phyloP scores from a whole-genome alignment of 2,797 vertebrate species.

The Tarsius wallacei region DNA sequence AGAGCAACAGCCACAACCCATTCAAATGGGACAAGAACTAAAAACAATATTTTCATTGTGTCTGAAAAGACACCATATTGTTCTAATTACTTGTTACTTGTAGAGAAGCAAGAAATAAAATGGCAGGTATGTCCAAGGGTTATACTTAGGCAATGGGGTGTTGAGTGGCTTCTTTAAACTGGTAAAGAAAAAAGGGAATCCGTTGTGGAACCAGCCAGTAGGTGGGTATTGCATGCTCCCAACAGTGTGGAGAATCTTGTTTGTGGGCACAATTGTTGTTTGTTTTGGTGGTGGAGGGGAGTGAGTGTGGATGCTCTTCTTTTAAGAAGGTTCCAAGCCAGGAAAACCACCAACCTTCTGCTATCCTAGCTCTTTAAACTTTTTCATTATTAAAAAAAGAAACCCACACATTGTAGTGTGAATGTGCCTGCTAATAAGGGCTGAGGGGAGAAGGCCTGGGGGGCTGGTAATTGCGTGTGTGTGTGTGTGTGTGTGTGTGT shows the following conservation, averaged over 20 bases:
- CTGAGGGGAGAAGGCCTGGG: neutral
- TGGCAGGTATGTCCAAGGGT: constrained; percentile 40
- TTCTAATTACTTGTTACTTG: constrained; percentile 78
- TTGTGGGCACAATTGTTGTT: constrained; percentile 68
- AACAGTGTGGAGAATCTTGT: neutral
- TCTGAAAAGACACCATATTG: constrained; percentile 77
- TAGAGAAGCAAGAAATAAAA: constrained; percentile 62
- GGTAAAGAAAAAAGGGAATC: neutral
- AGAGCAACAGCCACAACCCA: constrained; percentile 8
- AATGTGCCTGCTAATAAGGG: neutral
- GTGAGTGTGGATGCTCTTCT: constrained; percentile 61
- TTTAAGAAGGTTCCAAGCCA: constrained; percentile 76
- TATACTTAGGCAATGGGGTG: neutral
- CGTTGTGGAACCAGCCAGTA: neutral
- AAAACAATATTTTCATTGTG: constrained; percentile 72
- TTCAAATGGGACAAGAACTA: constrained; percentile 44
- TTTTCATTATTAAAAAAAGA: constrained; percentile 65
- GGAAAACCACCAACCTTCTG: constrained; percentile 81
- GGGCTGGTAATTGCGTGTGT: neutral
- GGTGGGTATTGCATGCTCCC: neutral
- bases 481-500: accelerated
- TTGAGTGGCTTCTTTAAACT: neutral
- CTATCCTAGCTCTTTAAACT: constrained; percentile 69
- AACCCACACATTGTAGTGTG: neutral
- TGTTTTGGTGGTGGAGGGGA: constrained; percentile 61